phyloP scores from a whole-genome alignment of 1,140 invertebrate genomes.

The Aphelenchoides fujianensis region DNA sequence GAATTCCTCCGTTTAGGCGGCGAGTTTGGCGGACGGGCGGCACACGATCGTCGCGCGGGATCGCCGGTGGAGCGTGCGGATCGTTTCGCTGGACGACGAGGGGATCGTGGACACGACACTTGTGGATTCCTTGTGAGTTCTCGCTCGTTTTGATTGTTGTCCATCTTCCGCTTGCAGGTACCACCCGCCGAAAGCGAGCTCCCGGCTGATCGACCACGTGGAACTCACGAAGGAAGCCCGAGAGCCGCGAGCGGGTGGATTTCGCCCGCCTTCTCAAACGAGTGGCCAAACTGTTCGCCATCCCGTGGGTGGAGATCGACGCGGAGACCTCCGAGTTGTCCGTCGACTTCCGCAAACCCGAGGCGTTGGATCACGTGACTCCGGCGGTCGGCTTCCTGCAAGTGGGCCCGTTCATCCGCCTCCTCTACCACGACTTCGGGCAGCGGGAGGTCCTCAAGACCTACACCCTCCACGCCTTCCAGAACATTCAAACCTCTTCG shows the following conservation, averaged over 20 bases:
- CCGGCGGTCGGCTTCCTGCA: conserved; percentile 22
- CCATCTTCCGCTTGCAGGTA: not conserved
- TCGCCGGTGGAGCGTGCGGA: not conserved
- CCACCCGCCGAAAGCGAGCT: not conserved
- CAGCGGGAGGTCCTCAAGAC: conserved; percentile 20
- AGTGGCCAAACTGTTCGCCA: conserved; percentile 2
- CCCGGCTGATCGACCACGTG: not conserved
- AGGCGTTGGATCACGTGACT: conserved; percentile 2
- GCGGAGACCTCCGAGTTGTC: not conserved
- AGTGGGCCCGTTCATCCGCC: conserved; percentile 15
- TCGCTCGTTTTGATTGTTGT: not conserved
- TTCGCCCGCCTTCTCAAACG: conserved; percentile 10
- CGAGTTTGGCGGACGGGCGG: conserved; percentile 1
- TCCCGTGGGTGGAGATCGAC: conserved; percentile 9
- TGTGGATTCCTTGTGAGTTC: not conserved
- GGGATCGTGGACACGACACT: not conserved
- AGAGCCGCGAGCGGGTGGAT: not conserved
- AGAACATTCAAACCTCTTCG: conserved; percentile 26
- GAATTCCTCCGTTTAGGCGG: not conserved
- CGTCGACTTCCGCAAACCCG: conserved; percentile 12
- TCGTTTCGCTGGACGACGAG: not conserved
- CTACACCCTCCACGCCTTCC: conserved; percentile 29
- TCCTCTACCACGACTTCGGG: conserved; percentile 20
- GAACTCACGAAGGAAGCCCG: not conserved
- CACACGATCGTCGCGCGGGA: not conserved